Conservation (phyloP, 1,140 invertebrate genomes). For the Drosophila cardini region DNA sequence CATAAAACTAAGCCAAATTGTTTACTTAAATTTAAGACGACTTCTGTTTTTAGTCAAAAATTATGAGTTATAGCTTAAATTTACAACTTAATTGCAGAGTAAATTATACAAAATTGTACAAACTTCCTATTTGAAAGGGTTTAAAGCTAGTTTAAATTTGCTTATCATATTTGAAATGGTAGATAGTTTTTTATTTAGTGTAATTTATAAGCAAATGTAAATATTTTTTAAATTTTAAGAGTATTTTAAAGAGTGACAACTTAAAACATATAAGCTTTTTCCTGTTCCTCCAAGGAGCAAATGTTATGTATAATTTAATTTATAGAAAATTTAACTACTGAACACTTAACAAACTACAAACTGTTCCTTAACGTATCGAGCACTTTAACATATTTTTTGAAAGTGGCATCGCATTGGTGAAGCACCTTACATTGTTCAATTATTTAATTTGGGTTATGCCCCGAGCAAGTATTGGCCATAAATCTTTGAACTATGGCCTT, state of each 20-base stretch:
- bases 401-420: constrained; percentile 2
- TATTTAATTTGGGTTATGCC: constrained; percentile 35
- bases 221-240: too few species aligned
- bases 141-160: too few species aligned
- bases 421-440: constrained; percentile 34
- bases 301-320: too few species aligned
- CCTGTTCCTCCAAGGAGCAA: too few species aligned
- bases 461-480: constrained; percentile 28
- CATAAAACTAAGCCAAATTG: not conserved
- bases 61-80: not conserved
- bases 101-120: too few species aligned
- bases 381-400: constrained; percentile 8
- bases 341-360: constrained; percentile 27
- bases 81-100: not conserved
- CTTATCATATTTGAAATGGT: too few species aligned
- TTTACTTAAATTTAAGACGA: not conserved
- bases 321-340: not conserved
- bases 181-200: too few species aligned
- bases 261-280: too few species aligned
- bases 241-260: too few species aligned
- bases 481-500: constrained; percentile 30
- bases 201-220: too few species aligned
- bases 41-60: not conserved
- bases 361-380: not conserved
- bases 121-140: too few species aligned